phyloP scores from a whole-genome alignment of 2,113 vertebrate species.

The Poeciliopsis occidentalis region DNA sequence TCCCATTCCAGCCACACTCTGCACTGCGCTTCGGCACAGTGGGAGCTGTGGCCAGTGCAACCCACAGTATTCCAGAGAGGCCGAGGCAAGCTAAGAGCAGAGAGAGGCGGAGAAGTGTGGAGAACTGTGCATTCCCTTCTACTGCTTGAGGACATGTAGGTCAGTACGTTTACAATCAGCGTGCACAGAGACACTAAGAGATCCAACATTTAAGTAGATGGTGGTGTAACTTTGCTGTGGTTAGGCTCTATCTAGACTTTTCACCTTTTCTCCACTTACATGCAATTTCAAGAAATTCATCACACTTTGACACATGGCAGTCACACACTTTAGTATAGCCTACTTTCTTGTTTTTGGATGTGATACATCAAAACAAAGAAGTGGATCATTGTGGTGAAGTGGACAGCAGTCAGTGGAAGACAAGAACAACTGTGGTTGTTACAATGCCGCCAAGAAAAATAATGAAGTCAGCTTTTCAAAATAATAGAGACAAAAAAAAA shows the following conservation, averaged over 20 bases:
- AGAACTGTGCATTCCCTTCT: conserved; percentile 41
- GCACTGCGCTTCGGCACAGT: conserved; percentile 53
- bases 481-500: too few relatives aligned
- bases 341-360: background rate
- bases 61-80: conserved; percentile 62
- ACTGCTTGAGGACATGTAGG: conserved; percentile 61
- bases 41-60: conserved; percentile 64
- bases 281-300: background rate
- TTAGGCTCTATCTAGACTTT: background rate
- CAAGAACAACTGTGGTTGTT: too few relatives aligned
- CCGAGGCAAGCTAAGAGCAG: conserved; percentile 35
- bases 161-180: conserved; percentile 53
- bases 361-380: background rate
- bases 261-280: background rate
- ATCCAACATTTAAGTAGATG: conserved; percentile 17
- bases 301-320: background rate
- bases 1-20: conserved; percentile 69
- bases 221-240: conserved; percentile 12
- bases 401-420: too few relatives aligned
- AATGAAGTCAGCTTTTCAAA: too few relatives aligned
- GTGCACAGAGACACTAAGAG: conserved; percentile 42
- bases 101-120: conserved; percentile 8
- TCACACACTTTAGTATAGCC: background rate
- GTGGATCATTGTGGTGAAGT: too few relatives aligned
- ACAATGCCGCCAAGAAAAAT: too few relatives aligned